These are phyloP conservation scores for Chelonoidis abingdonii DNA, from an alignment of 2,113 vertebrate species.

Conservation along the genomic window DNA sequence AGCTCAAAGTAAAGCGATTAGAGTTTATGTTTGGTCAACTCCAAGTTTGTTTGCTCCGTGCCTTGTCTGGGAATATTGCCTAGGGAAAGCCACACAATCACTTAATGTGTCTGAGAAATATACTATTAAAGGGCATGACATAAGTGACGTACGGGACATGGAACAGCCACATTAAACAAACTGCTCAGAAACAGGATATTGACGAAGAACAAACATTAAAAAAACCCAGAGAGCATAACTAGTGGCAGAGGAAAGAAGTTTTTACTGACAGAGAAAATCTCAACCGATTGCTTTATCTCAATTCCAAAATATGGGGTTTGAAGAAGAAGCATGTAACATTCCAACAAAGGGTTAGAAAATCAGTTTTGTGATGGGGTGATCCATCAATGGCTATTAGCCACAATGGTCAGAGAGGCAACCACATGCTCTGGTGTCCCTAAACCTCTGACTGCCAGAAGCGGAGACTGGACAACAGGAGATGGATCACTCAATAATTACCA, in stretches of 20 bases:
- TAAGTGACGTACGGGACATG: neutral
- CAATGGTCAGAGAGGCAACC: neutral
- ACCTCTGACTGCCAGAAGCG: neutral
- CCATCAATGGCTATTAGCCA: neutral
- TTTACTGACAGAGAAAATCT: neutral
- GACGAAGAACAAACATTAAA: rapidly evolving
- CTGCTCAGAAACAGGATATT: rapidly evolving
- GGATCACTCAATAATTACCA: neutral
- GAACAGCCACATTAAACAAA: rapidly evolving
- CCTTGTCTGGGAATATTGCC: neutral
- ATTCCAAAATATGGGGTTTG: neutral
- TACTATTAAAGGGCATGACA: rapidly evolving
- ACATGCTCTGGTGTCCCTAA: neutral
- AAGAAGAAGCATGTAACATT: neutral
- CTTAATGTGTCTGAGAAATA: neutral
- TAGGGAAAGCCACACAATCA: rapidly evolving
- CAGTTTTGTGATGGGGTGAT: neutral
- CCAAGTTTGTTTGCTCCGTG: neutral
- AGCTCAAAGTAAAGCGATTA: neutral
- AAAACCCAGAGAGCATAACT: rapidly evolving
- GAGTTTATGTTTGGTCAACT: neutral
- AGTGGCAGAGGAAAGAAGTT: neutral
- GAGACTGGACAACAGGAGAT: neutral
- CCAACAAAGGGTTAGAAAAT: neutral
- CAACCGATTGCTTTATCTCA: neutral